These are phyloP conservation scores for Octopus bimaculoides DNA, from an alignment of 1,140 invertebrate species.

Conservation along the genomic window DNA sequence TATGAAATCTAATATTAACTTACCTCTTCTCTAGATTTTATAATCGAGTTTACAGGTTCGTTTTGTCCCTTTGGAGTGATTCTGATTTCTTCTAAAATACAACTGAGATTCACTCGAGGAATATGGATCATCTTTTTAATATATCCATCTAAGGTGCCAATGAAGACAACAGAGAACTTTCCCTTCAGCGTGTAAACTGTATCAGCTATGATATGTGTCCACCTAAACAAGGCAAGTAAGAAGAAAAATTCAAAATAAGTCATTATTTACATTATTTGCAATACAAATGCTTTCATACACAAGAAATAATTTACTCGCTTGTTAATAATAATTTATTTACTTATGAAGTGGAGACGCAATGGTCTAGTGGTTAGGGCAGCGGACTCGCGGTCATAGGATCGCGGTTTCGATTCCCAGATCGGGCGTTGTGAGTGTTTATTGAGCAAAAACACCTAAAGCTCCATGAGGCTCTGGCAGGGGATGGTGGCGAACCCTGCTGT, in stretches of 20 bases:
- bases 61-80: conserved; percentile 61
- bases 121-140: conserved; percentile 78
- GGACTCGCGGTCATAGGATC: too few species aligned
- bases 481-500: too few species aligned
- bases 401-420: too few species aligned
- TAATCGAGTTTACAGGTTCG: conserved; percentile 68
- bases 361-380: too few species aligned
- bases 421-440: too few species aligned
- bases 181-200: conserved; percentile 68
- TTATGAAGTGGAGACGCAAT: too few species aligned
- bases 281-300: too few species aligned
- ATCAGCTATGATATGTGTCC: conserved; percentile 78
- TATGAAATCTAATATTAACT: conserved; percentile 32
- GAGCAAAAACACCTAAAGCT: too few species aligned
- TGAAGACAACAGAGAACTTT: conserved; percentile 70
- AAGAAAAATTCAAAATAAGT: conserved; percentile 15
- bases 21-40: conserved; percentile 77
- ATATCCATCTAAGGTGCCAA: conserved; percentile 71
- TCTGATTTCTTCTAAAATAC: conserved; percentile 82
- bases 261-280: too few species aligned
- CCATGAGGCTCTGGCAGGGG: too few species aligned
- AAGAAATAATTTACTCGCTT: neutral
- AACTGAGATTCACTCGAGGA: conserved; percentile 66
- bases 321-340: too few species aligned
- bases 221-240: conserved; percentile 49